Evolutionary conservation across 2,888 invertebrate species (phyloP), one percentile per base, ranked within the genome.

Genomic region (Sussaba pulchella): DNA sequence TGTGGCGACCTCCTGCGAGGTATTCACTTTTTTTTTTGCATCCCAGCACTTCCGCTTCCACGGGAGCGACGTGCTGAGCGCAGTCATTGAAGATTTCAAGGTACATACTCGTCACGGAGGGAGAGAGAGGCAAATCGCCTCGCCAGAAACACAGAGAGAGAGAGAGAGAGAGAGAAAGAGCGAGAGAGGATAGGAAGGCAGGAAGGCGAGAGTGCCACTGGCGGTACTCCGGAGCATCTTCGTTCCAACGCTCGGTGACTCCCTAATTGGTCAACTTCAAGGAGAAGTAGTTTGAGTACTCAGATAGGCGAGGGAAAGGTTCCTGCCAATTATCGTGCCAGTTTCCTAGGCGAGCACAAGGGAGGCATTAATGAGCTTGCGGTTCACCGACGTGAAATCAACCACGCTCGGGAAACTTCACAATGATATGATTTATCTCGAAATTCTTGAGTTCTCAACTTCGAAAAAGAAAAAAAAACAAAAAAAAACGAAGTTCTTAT

Each of bases 191-290:
- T n/a, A n/a, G n/a, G n/a, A n/a, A n/a, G n/a, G n/a, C n/a, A n/a
- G n/a, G n/a, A n/a, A 21, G 41, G 26, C 41, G 39, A 72, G 67
- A 52, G 63, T 45, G 57, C 69, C 50, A 70, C 66, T 59, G 70
- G 59, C 75, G 61, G 64, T 70, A 75, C 52, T 69, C 41, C 52
- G 14, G 36, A 67, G 80, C 45, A 54, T 61, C 70, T 66, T 67
- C 71, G 54, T 67, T 61, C 45, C 80, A 72, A 61, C 26, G 39
- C 50, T 70, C 59, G 36, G 75, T 72, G 71, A 76, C 75, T 78
- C 66, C 59, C 78, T 80, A 80, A 80, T 80, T 80, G 75, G 80
- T 71, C 67, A 80, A 76, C 80, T 67, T 41, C 54, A 66, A 47
- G 61, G 61, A 76, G 71, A 67, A 76, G 80, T 76, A 72, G 71